These are phyloP conservation scores for Cydia splendana DNA, from an alignment of 1,140 invertebrate genomes.

Conservation along the genomic window DNA sequence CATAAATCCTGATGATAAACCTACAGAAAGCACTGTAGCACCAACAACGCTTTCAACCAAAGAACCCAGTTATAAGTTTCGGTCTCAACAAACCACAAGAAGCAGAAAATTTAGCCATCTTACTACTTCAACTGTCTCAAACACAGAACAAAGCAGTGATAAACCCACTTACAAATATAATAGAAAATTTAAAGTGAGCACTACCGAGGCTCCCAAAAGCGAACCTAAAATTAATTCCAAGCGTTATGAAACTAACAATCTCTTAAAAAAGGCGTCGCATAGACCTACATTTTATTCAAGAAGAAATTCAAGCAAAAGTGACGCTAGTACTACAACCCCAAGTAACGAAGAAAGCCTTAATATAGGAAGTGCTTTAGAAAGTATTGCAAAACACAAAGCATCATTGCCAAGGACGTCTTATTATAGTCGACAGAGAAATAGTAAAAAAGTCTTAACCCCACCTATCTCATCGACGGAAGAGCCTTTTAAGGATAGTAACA, in stretches of 20 bases:
- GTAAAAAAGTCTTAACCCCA: conserved; percentile 41
- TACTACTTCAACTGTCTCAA: conserved; percentile 40
- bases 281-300: conserved; percentile 43
- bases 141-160: conserved; percentile 46
- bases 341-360: conserved; percentile 40
- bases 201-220: conserved; percentile 48
- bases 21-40: conserved; percentile 39
- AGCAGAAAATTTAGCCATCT: conserved; percentile 53
- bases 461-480: conserved; percentile 43
- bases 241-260: conserved; percentile 45
- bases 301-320: conserved; percentile 31
- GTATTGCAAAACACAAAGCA: conserved; percentile 44
- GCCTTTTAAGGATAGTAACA: conserved; percentile 37
- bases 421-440: conserved; percentile 62
- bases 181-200: conserved; percentile 62
- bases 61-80: conserved; percentile 51
- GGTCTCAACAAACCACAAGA: conserved; percentile 57
- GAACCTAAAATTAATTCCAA: conserved; percentile 49
- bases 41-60: conserved; percentile 45
- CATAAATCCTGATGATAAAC: conserved; percentile 42
- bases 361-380: conserved; percentile 39
- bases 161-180: conserved; percentile 60
- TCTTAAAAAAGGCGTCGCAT: conserved; percentile 53
- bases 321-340: conserved; percentile 41
- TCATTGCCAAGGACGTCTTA: conserved; percentile 62